Base-by-base conservation (phyloP, 2,113 vertebrate species). In the Meriones unguiculatus region DNA sequence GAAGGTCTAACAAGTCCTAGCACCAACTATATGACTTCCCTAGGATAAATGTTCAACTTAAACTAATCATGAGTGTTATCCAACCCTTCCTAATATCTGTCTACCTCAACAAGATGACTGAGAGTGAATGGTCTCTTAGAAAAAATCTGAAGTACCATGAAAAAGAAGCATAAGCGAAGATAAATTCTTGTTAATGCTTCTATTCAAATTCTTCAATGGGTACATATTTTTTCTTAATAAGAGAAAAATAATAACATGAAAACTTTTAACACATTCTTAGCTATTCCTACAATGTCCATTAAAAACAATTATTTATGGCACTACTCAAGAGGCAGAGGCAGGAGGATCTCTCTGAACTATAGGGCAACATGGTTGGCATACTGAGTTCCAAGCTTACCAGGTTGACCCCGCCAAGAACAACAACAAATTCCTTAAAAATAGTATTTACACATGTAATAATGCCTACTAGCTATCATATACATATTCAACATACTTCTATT, bases 301-400 rank as follows among this genome's bases (percentile, higher is more conserved):
- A 73, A 95, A 94, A 95, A 81, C 82, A 89, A 67, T 20, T 50
- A 75, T 46, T 75, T 75, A 30, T 50, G 75, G 13, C 24, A 77
- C 6, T 50, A 17, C 13, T 77, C 28, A 77, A 46, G 25, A 77
- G 25, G 41, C 73, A 76, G 73, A 76, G 41, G 38, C 73, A 76
- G 38, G 41, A 76, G 10, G 4, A 50, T 46, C 25, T 46, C 22
- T 50, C 75, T 77, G 75, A 52, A 17, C 76, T 78, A 78, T 24
- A 75, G n/a, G 18, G 1, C 46, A 77, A 25, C 75, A 25, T 77
- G 41, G 46, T 77, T 12, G 46, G 46, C 12, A 28, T 28, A 76
- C 41, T 46, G 24, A 76, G 24, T 76, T 76, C 75, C 32, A 67
- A 7, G 11, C 65, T 28, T 35, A 12, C 67, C 30, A 69, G 67